Percentiles rank a stretch among this genome's conserved stretches.
Conservation (phyloP, 2,888 invertebrate genomes). For the Tuberolachnus salignus region DNA sequence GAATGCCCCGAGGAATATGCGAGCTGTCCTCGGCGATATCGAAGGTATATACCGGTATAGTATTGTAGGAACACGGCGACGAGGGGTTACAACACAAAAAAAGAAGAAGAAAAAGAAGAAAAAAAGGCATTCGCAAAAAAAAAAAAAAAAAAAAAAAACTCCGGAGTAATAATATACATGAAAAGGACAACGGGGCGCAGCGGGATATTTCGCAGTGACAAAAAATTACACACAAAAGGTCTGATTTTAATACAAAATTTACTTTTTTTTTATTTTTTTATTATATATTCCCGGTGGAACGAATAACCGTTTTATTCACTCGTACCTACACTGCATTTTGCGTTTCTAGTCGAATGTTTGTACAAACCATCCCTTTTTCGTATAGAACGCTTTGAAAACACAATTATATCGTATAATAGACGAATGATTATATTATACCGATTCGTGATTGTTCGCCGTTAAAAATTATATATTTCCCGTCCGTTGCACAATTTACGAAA, state of each 20-base stretch:
- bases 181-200: not conserved
- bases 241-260: constrained; percentile 15
- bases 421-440: not conserved
- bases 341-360: constrained; percentile 5
- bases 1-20: constrained; percentile 26
- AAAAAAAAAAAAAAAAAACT: constrained; percentile 15
- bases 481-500: no score
- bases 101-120: constrained; percentile 7
- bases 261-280: no score
- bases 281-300: no score
- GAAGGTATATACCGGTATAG: not conserved
- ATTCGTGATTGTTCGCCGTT: not conserved
- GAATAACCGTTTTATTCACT: no score
- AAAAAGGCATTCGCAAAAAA: not conserved
- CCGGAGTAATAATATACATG: constrained; percentile 20
- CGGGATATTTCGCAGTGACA: not conserved
- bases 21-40: constrained; percentile 11
- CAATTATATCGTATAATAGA: not conserved
- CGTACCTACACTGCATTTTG: no score
- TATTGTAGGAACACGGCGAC: not conserved
- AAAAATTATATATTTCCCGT: not conserved
- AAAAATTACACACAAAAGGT: constrained; percentile 33
- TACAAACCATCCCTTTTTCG: not conserved
- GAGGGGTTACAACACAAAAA: constrained; percentile 9
- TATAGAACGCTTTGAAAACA: not conserved